A percentile compares a stretch with the other conserved stretches of the same genome.
These are phyloP conservation scores for Lasioglossum villosulum DNA, from an alignment of 2,888 invertebrate genomes.

Conservation along the genomic window DNA sequence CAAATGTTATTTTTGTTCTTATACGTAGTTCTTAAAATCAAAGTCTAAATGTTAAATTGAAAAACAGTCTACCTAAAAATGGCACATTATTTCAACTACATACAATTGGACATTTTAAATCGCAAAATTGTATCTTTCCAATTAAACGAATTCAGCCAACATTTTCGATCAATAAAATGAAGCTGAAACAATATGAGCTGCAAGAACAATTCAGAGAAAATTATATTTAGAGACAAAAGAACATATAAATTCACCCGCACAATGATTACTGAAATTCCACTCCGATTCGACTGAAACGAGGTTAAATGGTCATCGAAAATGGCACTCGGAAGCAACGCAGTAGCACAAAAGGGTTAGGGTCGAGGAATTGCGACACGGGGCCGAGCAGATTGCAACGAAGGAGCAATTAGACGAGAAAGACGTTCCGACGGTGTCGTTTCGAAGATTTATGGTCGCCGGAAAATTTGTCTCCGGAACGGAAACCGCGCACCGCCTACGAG, in stretches of 20 bases:
- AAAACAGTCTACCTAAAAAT: no score
- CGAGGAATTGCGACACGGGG: neutral
- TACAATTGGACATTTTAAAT: no score
- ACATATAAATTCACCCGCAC: neutral
- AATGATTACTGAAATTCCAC: neutral
- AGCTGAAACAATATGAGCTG: neutral
- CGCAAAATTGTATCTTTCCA: no score
- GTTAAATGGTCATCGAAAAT: neutral
- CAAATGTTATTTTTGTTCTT: no score
- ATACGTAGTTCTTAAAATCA: no score
- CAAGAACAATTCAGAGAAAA: neutral
- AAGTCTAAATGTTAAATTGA: no score
- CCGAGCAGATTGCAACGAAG: constrained; percentile 5
- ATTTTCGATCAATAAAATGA: neutral
- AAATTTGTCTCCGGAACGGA: constrained; percentile 20
- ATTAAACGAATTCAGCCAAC: neutral
- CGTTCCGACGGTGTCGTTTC: neutral
- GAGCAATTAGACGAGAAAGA: constrained; percentile 19
- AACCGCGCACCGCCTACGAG: constrained; percentile 7
- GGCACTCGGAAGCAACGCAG: neutral
- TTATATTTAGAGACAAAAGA: neutral
- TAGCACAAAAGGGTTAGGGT: neutral
- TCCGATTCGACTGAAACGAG: neutral
- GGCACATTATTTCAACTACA: no score
- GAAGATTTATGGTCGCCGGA: constrained; percentile 15